These are phyloP conservation scores for Papilio xuthus DNA, from an alignment of 1,140 invertebrate genomes.

Conservation along the genomic window DNA sequence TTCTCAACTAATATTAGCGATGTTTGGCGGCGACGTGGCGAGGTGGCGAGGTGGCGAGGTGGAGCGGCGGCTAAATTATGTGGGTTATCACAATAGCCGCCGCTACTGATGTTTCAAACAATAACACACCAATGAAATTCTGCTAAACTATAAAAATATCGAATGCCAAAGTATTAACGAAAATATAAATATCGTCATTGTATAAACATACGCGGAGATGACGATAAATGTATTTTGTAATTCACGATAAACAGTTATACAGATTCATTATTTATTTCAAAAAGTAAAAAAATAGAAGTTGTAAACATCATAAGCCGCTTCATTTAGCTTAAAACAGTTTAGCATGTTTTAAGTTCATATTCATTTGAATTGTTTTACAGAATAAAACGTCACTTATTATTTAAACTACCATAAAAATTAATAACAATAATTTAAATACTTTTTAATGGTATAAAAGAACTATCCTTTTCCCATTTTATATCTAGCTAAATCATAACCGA, in stretches of 20 bases:
- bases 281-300: too few species aligned
- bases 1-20: slow-evolving; percentile 2
- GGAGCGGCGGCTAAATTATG: not conserved
- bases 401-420: too few species aligned
- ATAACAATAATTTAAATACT: too few species aligned
- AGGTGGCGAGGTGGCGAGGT: too few species aligned
- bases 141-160: slow-evolving; percentile 22
- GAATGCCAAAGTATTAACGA: not conserved
- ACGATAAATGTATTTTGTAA: not conserved
- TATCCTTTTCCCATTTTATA: not conserved
- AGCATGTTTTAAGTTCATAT: too few species aligned
- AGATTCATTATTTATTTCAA: not conserved
- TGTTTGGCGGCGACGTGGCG: not conserved
- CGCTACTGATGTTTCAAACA: slow-evolving; percentile 4
- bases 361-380: too few species aligned
- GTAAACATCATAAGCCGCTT: too few species aligned
- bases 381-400: too few species aligned
- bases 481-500: not conserved
- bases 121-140: not conserved
- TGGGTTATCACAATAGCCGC: slow-evolving; percentile 1
- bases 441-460: too few species aligned
- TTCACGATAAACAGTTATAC: too few species aligned
- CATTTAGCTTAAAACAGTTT: too few species aligned
- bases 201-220: not conserved
- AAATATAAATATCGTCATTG: not conserved